Conservation (phyloP, 35 echinoderm and acorn worm genomes). For the Eucidaris tribuloides region DNA sequence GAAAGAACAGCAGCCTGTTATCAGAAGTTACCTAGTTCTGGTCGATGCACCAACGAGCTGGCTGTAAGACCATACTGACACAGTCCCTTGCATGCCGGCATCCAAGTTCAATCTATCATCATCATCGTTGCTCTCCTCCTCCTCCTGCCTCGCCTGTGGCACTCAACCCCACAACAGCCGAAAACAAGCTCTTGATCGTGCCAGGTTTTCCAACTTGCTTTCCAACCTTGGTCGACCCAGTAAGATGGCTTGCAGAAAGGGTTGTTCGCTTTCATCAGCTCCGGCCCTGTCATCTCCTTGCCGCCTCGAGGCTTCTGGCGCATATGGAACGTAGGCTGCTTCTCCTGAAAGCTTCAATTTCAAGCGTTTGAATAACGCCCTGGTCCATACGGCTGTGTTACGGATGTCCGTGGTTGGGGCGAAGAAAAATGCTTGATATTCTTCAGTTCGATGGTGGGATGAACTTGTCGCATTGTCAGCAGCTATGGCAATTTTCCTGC, state of each 20-base stretch:
- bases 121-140: too few relatives aligned
- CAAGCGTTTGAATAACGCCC: slow-evolving; percentile 7
- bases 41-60: slow-evolving; percentile 9
- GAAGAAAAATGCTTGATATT: too few relatives aligned
- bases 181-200: background rate
- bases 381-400: too few relatives aligned
- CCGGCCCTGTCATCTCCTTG: background rate
- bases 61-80: background rate
- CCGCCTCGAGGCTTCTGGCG: background rate
- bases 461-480: background rate
- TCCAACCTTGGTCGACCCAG: slow-evolving; percentile 3
- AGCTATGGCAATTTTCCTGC: background rate
- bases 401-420: too few relatives aligned
- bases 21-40: background rate
- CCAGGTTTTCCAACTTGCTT: too few relatives aligned
- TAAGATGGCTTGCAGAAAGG: background rate
- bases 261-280: slow-evolving; percentile 1
- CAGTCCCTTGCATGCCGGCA: background rate
- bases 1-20: too few relatives aligned
- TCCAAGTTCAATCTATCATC: background rate
- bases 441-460: background rate
- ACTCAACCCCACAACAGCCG: too few relatives aligned
- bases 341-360: slow-evolving; percentile 10
- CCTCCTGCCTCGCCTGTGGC: too few relatives aligned
- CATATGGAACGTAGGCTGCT: background rate